A percentile compares a stretch with the other conserved stretches of the same genome.
These are phyloP conservation scores for Alosa alosa DNA, from an alignment of 2,113 vertebrate genomes.

Conservation along the genomic window DNA sequence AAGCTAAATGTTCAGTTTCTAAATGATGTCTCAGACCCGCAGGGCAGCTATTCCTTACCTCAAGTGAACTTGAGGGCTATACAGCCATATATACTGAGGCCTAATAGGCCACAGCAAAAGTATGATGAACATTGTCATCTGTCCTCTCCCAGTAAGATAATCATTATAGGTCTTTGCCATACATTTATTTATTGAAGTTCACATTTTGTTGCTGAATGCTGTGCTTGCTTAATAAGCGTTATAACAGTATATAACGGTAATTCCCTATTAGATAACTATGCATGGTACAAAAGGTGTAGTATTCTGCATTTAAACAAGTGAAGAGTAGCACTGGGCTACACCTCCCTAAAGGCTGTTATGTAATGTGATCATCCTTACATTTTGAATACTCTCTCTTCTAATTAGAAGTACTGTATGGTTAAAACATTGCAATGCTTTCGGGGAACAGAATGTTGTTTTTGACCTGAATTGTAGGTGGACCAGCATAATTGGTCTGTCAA, in stretches of 20 bases:
- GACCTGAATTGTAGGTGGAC: not conserved
- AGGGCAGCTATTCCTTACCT: not conserved
- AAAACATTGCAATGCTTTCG: not conserved
- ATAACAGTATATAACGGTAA: no score
- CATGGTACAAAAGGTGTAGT: no score
- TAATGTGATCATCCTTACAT: not conserved
- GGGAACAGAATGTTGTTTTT: not conserved
- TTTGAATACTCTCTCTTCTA: not conserved
- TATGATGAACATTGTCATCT: not conserved
- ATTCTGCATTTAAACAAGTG: not conserved
- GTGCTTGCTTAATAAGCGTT: no score
- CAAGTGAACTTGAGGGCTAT: not conserved
- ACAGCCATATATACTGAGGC: not conserved
- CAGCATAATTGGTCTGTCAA: not conserved
- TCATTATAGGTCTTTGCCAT: not conserved
- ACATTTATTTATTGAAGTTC: no score
- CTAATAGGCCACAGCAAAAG: not conserved
- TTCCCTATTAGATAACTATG: no score
- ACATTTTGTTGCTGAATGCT: no score
- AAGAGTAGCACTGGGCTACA: not conserved
- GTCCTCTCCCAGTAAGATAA: not conserved
- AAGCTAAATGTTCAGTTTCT: not conserved
- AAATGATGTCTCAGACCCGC: not conserved
- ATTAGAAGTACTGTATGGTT: not conserved
- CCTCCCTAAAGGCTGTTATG: not conserved